Evolutionary conservation across 2,113 vertebrate genomes (phyloP), one percentile per base, ranked within the genome.

Genomic region (Xiphophorus couchianus): DNA sequence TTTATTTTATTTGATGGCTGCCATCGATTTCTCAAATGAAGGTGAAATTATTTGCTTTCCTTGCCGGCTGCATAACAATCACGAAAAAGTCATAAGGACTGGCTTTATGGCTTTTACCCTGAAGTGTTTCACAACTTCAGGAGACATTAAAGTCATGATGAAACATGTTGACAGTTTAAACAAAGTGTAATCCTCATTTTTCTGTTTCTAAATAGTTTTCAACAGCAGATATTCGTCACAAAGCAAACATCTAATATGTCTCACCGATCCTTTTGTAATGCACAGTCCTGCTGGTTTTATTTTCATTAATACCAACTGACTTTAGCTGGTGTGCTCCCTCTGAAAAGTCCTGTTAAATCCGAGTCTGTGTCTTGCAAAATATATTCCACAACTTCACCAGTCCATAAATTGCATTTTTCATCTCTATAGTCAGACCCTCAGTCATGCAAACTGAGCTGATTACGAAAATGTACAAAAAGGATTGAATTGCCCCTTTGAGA

Each of bases 141-240:
- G 25, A 15, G 17, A 62, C 58, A 62, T 29, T 22, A 12, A 27
- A 28, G 10, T 60, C 30, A 60, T 66, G 64, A 60, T 29, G 15
- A 71, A 61, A 62, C 51, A 29, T 17, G 48, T 37, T 42, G 51
- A 12, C 62, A 17, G 30, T 65, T 74, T 28, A 66, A 74, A 54
- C 62, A 58, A 35, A 66, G 22, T 65, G 14, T 58, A n/a, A 74
- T 58, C 44, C 30, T 25, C 10, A 22, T 66, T 65, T 54, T n/a
- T 8, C 22, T 9, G 31, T n/a, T 25, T 37, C 17, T n/a, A 39
- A 61, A 60, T 9, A 6, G 27, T n/a, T 35, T 42, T 75, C 27
- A 75, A 75, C n/a, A 60, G n/a, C 14, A 60, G 3, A 7, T 27
- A 19, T 19, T 3, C 28, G 31, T 51, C 31, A 44, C 29, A 28